Evolutionary conservation across 64 coral and sea anemone species (phyloP), one percentile per base, ranked within the genome.

Genomic region (Anthopleura sola): DNA sequence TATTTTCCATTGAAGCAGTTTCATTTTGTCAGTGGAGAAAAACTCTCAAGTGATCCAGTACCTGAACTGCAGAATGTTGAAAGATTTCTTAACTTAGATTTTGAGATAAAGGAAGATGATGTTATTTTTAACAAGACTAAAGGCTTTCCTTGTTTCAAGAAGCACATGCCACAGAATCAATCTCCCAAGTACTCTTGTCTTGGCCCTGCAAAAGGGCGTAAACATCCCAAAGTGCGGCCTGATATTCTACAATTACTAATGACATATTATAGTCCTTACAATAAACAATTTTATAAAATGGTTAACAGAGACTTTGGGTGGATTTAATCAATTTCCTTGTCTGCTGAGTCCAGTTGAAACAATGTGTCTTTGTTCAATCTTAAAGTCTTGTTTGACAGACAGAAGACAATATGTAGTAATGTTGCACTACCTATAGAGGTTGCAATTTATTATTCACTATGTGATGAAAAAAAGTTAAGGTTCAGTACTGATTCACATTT

Each of bases 11-110:
- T 87, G 18, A 60, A 78, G 34, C 87, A 90, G 44, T 75, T 97
- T 68, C 91, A 93, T 84, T 86, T 97, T 87, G 94, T 93, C 31
- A 97, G 91, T 85, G 94, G 94, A 50, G 91, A 97, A 66, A 23
- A 83, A 21, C 84, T 97, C 44, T 32, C 86, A 58, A 40, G 48
- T 53, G 55, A 93, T 46, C 90, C 94, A 71, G 39, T 68, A n/a
- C 78, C 82, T 69, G 94, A 93, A 37, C 15, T 97, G 34, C 81
- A 50, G 55, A 58, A 53, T 2, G 85, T 97, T 17, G 90, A 97
- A 37, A 78, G 81, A 68, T 97, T 97, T 60, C 37, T 97, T 20
- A 50, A 80, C 20, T 47, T 97, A 14, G 82, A 88, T 39, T 54
- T 85, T 29, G 23, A 78, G 78, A 87, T 97, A 33, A 84, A 58